Evolutionary conservation across 2,113 vertebrate species (phyloP), one percentile per base, ranked within the genome.

Genomic region (Mesitornis unicolor): DNA sequence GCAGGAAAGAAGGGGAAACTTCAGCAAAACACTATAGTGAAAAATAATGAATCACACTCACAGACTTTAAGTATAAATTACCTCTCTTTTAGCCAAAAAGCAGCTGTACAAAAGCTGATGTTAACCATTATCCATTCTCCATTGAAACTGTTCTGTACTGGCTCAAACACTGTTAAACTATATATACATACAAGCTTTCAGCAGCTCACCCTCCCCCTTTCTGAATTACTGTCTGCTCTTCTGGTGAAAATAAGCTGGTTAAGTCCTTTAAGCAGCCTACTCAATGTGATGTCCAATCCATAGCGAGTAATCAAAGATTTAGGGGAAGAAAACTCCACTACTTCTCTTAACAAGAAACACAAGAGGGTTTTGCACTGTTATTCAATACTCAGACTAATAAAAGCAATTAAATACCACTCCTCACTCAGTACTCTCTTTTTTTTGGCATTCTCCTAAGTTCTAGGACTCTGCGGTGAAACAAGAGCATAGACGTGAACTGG

Each of bases 51-150:
- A 69, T 91, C 53, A 71, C 35, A 51, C 45, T 87, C 36, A 2
- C 67, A 93, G 82, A 81, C 60, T 78, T 93, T 14, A 90, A 93
- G 77, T 78, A 94, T 83, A 97, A 89, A 90, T 83, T 89, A 74
- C 69, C 59, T 63, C 36, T 57, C 60, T 70, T 95, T 85, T 78
- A 80, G 87, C 77, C 94, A 94, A 93, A 97, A 85, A 93, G 59
- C 86, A 94, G 84, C 77, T 90, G 73, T 68, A 94, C 81, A 78
- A 94, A 95, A 86, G 87, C 68, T 90, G 82, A 88, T 96, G 88
- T 89, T 96, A 94, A 94, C 59, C 45, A 94, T 93, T 93, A 96
- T 51, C 88, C 88, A 59, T 95, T 96, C 95, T 96, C 78, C 90
- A 87, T 63, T 84, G 81, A 93, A 93, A 42, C 22, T 4, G 4